Evolutionary conservation across 1,140 invertebrate genomes (phyloP), one percentile per base, ranked within the genome.

Genomic region (Calephelis virginiensis): DNA sequence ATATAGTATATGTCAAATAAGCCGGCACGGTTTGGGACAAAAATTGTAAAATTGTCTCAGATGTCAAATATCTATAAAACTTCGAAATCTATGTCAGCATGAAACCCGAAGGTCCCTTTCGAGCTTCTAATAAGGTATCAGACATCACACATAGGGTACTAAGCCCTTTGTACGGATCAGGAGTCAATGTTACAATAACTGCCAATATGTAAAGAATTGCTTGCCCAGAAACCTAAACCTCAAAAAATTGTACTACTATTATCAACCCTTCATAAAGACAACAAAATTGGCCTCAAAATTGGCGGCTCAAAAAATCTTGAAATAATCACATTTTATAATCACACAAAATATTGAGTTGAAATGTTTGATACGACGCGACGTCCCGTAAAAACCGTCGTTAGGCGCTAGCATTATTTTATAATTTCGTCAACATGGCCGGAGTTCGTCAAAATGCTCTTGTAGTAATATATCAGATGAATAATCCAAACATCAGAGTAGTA

Each of bases 341-440:
- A 64, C 45, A 86, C 82, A 5, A 93, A 93, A 81, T 82, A 85
- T 40, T 89, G 83, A 48, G 89, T 92, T 1, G 90, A 92, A 67
- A 80, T 72, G 7, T 64, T 92, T 12, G 86, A 92, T 67, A 75
- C 92, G 67, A 78, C 77, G 73, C 69, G 77, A 68, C 67, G 6
- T 64, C 74, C 13, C 75, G 63, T 13, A 67, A 63, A 10, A 78
- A 75, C 66, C 70, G 70, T 45, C 53, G 77, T 61, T 86, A 80
- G 77, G 73, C 80, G n/a, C 45, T 81, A 45, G 78, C 76, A 37
- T 68, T 85, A 17, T 82, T 83, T 67, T 75, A 72, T 66, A 72
- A 81, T 73, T 66, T 82, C 14, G 50, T 85, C 61, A 81, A 85
- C 56, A 64, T 82, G 61, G 66, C 71, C 38, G 64, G 62, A 37